Percentiles rank a stretch among this genome's conserved stretches.
phyloP scores from a whole-genome alignment of 1,140 invertebrate genomes.

The Archivesica marissinica region DNA sequence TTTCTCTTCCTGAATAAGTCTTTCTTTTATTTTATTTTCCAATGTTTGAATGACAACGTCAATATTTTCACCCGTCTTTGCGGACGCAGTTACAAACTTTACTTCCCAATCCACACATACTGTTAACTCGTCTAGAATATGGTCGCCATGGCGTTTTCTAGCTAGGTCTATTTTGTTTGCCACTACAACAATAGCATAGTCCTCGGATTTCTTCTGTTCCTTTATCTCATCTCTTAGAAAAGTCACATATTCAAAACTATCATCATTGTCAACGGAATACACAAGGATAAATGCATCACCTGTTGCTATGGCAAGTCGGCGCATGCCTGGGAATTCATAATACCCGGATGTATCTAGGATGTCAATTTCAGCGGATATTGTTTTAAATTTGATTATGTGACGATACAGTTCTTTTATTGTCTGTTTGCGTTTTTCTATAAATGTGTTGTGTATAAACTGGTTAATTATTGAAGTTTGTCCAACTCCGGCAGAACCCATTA shows the following conservation, averaged over 20 bases:
- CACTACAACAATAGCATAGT: constrained; percentile 70
- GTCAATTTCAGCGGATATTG: constrained; percentile 70
- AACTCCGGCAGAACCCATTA: constrained; percentile 92
- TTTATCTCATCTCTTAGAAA: constrained; percentile 68
- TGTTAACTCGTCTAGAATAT: constrained; percentile 65
- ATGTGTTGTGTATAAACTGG: constrained; percentile 91
- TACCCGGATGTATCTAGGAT: constrained; percentile 94
- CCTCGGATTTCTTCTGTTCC: constrained; percentile 56
- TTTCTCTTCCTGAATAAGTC: background rate
- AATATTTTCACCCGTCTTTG: constrained; percentile 42
- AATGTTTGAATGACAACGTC: background rate
- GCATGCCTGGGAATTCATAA: constrained; percentile 96
- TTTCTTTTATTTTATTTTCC: constrained; percentile 41
- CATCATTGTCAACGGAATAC: constrained; percentile 92
- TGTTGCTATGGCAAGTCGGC: constrained; percentile 93
- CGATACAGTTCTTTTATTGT: constrained; percentile 97
- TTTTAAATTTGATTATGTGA: constrained; percentile 91
- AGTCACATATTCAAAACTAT: constrained; percentile 89
- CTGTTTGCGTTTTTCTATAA: constrained; percentile 92
- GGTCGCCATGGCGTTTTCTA: constrained; percentile 47
- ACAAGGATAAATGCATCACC: constrained; percentile 95
- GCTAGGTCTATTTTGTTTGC: constrained; percentile 74
- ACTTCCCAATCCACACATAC: constrained; percentile 73
- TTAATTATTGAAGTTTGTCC: constrained; percentile 96
- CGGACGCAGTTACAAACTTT: constrained; percentile 35